phyloP scores from a whole-genome alignment of 2,888 invertebrate genomes.

The Gymnoscelis rufifasciata region DNA sequence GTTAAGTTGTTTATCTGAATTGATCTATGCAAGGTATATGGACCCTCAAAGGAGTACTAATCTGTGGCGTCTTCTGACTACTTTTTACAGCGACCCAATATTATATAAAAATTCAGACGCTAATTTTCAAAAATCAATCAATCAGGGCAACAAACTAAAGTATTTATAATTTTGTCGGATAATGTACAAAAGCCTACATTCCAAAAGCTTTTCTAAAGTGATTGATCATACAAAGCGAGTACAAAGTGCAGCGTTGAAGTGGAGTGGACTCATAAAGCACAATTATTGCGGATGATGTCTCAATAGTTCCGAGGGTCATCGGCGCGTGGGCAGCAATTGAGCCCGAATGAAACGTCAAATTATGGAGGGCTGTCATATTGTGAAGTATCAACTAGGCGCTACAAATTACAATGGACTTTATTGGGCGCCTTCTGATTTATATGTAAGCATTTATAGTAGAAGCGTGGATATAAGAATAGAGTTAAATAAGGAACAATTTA shows the following conservation, averaged over 20 bases:
- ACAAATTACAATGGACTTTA: neutral
- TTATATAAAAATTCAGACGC: too few relatives aligned
- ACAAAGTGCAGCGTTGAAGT: slow-evolving; percentile 26
- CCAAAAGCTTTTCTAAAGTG: neutral
- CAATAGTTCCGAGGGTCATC: slow-evolving; percentile 65
- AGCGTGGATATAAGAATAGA: too few relatives aligned
- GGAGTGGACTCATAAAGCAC: slow-evolving; percentile 38
- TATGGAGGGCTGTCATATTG: slow-evolving; percentile 51
- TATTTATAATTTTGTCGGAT: too few relatives aligned
- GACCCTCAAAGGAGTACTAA: too few relatives aligned
- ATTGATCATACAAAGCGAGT: slow-evolving; percentile 6
- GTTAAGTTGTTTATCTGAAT: too few relatives aligned
- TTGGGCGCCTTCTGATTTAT: neutral
- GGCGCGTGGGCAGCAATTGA: slow-evolving; percentile 72
- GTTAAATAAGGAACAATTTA: too few relatives aligned
- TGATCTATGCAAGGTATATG: too few relatives aligned
- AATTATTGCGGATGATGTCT: slow-evolving; percentile 64
- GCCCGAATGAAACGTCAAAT: slow-evolving; percentile 63
- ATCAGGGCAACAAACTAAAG: too few relatives aligned
- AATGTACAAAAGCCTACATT: neutral
- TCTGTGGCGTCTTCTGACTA: too few relatives aligned
- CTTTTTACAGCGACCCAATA: too few relatives aligned
- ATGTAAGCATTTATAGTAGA: too few relatives aligned
- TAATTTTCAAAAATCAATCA: too few relatives aligned
- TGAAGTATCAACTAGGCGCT: neutral